Percentiles rank a stretch among this genome's conserved stretches.
phyloP scores from a whole-genome alignment of 2,888 invertebrate genomes.

The Rotaria macrura region DNA sequence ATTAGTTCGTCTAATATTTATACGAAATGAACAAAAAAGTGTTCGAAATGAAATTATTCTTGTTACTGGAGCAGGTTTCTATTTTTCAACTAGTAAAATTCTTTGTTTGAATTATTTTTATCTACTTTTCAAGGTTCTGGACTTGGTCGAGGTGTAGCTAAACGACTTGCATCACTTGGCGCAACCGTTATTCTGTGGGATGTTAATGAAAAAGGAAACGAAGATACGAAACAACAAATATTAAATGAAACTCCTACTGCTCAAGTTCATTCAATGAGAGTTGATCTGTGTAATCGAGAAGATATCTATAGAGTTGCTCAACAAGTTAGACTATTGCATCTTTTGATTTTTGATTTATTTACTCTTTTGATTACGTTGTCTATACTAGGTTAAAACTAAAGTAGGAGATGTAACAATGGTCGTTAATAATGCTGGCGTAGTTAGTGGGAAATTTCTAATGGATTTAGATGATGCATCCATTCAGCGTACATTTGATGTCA shows the following conservation, averaged over 20 bases:
- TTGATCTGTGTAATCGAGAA: conserved; percentile 43
- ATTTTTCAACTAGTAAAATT: neutral
- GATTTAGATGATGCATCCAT: conserved; percentile 74
- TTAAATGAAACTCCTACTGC: conserved; percentile 36
- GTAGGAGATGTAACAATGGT: conserved; percentile 69
- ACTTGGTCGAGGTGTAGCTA: conserved; percentile 44
- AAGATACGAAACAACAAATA: conserved; percentile 40
- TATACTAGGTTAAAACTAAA: conserved; percentile 52
- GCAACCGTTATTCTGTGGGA: conserved; percentile 46
- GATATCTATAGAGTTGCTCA: conserved; percentile 41
- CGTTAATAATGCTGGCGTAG: conserved; percentile 81
- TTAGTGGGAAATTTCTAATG: conserved; percentile 65
- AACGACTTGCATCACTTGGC: conserved; percentile 43
- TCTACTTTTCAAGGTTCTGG: conserved; percentile 42
- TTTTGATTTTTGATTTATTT: too few relatives aligned
- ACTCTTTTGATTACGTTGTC: too few relatives aligned
- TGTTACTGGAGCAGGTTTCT: conserved; percentile 28
- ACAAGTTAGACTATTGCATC: neutral
- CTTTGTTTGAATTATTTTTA: too few relatives aligned
- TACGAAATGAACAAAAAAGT: neutral
- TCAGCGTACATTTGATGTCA: conserved; percentile 75
- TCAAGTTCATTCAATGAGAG: conserved; percentile 39
- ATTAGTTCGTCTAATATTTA: neutral
- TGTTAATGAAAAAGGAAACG: conserved; percentile 41
- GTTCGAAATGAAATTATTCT: conserved; percentile 21